phyloP scores from a whole-genome alignment of 1,140 invertebrate genomes.

The Cryptotermes secundus region DNA sequence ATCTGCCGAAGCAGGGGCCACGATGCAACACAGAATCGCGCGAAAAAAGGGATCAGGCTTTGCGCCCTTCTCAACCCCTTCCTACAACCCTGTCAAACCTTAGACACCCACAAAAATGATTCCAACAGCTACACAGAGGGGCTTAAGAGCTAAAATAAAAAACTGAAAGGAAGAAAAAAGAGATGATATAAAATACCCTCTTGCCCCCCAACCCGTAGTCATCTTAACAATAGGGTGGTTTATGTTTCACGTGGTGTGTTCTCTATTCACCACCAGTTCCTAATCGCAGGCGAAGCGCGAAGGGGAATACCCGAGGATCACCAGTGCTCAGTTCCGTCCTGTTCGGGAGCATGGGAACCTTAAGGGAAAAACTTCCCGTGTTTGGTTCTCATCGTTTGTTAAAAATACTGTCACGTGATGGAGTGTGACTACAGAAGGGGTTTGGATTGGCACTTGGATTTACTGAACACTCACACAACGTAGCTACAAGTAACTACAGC shows the following conservation, averaged over 20 bases:
- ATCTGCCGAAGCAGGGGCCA: neutral
- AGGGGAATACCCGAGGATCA: too few species aligned
- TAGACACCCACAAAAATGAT: neutral
- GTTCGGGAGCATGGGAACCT: too few species aligned
- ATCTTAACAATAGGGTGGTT: neutral
- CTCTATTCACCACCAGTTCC: too few species aligned
- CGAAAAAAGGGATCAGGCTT: neutral
- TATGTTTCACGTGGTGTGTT: neutral
- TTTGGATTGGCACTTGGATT: too few species aligned
- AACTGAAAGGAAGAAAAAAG: neutral
- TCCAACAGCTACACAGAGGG: neutral
- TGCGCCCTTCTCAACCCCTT: neutral
- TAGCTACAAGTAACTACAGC: too few species aligned
- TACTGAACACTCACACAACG: too few species aligned
- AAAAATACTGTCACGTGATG: too few species aligned
- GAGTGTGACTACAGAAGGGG: too few species aligned
- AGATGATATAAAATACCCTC: neutral
- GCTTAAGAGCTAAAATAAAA: neutral
- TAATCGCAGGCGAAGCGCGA: too few species aligned
- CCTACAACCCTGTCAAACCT: neutral
- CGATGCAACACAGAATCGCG: neutral
- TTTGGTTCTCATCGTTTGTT: too few species aligned
- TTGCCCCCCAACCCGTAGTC: neutral
- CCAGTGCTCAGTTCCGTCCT: too few species aligned
- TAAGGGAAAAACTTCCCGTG: too few species aligned